Conservation (phyloP, 2,797 vertebrate genomes). For the Eulemur coronatus region DNA sequence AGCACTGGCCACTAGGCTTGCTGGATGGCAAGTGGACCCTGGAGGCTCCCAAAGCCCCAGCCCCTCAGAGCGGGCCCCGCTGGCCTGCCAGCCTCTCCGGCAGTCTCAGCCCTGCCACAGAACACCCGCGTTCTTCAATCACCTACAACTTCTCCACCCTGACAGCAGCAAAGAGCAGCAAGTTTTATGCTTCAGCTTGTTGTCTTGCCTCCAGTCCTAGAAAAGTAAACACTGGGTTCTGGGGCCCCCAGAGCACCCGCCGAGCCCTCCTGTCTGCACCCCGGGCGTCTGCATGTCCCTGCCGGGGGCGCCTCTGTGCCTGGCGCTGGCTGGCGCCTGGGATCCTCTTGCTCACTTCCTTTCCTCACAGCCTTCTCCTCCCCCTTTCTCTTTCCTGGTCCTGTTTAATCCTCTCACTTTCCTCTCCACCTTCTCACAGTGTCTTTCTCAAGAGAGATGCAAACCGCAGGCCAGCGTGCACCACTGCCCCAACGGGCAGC, state of each 20-base stretch:
- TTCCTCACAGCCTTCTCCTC: not conserved
- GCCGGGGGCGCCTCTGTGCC: not conserved
- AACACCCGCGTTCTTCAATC: rapidly evolving
- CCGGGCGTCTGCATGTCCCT: not conserved
- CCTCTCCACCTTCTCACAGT: not conserved
- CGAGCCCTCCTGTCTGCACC: not conserved
- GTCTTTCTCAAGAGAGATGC: not conserved
- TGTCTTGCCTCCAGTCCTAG: not conserved
- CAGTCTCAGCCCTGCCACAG: not conserved
- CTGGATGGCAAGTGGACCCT: not conserved
- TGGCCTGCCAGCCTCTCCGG: not conserved
- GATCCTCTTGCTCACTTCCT: not conserved
- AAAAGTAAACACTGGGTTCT: not conserved
- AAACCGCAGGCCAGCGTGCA: not conserved
- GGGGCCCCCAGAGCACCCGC: not conserved
- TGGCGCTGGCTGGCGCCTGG: not conserved
- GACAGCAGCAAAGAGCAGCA: not conserved
- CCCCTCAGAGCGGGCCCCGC: rapidly evolving
- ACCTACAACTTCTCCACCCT: not conserved
- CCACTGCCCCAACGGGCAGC: not conserved
- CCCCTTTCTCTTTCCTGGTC: not conserved
- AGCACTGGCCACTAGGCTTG: not conserved
- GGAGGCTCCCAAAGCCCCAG: not conserved
- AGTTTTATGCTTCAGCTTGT: not conserved
- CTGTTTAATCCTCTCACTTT: not conserved